phyloP scores from a whole-genome alignment of 2,888 invertebrate species.

The Lasioglossum villosulum region DNA sequence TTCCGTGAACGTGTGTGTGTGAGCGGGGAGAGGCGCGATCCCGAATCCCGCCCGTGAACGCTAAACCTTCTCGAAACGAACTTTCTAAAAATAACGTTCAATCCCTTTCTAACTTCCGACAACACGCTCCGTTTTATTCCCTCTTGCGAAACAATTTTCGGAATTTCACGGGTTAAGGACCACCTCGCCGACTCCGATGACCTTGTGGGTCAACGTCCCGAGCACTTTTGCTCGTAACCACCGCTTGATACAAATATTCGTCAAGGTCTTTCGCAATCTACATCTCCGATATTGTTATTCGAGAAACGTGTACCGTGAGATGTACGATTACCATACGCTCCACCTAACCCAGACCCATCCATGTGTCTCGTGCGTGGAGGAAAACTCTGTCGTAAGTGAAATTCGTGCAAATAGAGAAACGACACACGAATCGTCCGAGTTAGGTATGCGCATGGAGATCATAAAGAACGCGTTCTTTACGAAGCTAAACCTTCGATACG shows the following conservation, averaged over 20 bases:
- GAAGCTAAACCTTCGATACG: background rate
- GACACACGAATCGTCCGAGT: background rate
- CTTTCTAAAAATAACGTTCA: conserved; percentile 23
- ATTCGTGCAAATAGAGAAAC: background rate
- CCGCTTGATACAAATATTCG: background rate
- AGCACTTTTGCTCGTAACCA: conserved; percentile 1
- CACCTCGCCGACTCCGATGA: background rate
- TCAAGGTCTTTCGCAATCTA: background rate
- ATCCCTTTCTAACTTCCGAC: background rate
- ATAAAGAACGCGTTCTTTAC: background rate
- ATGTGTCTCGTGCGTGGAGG: background rate
- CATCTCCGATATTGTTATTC: background rate
- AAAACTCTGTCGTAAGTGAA: background rate
- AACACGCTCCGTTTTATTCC: conserved; percentile 5
- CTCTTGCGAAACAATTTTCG: background rate
- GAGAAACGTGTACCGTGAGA: background rate
- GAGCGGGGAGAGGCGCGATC: background rate
- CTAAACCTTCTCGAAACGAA: conserved; percentile 12
- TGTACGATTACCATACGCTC: background rate
- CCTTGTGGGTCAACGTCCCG: background rate
- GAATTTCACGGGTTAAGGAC: background rate
- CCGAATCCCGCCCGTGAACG: background rate
- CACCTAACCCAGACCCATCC: background rate
- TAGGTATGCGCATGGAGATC: background rate
- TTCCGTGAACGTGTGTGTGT: background rate